Evolutionary conservation across 2,888 invertebrate species (phyloP).

Genomic region (Hymenopus coronatus): DNA sequence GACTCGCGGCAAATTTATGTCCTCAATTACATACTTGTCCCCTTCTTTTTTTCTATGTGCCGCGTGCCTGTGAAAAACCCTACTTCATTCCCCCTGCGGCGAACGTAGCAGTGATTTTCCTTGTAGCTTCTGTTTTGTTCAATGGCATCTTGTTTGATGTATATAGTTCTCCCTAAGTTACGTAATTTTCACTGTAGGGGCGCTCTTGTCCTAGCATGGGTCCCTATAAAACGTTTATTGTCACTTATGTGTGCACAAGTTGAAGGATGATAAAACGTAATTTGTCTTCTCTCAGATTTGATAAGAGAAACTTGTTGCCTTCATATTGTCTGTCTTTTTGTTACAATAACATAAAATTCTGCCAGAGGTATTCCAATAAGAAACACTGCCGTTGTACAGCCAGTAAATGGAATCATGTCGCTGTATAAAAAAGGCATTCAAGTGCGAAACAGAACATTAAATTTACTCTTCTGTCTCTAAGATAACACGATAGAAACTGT

Average conservation of each 20-base stretch:
- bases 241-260: background rate
- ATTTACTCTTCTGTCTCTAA: no score
- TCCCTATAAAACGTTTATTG: background rate
- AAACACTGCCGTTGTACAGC: no score
- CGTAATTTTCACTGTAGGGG: background rate
- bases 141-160: background rate
- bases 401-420: no score
- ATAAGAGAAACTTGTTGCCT: background rate
- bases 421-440: no score
- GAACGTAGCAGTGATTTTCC: background rate
- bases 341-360: no score
- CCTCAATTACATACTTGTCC: slow-evolving; percentile 20
- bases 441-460: no score
- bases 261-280: background rate
- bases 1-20: slow-evolving; percentile 12
- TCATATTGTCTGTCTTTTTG: background rate
- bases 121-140: background rate
- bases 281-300: background rate
- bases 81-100: background rate
- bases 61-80: background rate
- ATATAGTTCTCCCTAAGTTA: background rate
- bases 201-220: background rate
- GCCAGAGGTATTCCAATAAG: no score
- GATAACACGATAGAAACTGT: no score
- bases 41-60: background rate